A percentile compares a stretch with the other conserved stretches of the same genome.
Conservation (phyloP, 2,113 vertebrate species). For the Ginglymostoma cirratum region DNA sequence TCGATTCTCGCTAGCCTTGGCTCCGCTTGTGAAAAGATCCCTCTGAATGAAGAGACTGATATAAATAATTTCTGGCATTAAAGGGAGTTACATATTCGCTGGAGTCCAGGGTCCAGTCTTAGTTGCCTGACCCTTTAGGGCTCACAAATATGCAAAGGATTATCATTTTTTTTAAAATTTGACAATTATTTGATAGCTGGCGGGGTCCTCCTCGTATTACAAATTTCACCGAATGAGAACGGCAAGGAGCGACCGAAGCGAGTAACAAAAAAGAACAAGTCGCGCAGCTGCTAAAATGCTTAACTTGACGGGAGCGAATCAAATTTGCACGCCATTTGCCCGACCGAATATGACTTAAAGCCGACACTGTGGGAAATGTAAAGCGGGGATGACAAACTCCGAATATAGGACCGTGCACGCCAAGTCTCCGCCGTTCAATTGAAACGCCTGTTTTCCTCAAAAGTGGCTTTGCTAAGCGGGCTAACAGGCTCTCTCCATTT, state of each 20-base stretch:
- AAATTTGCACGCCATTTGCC: background rate
- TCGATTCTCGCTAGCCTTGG: background rate
- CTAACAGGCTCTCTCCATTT: background rate
- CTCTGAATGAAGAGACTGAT: background rate
- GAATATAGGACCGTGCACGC: too few species aligned
- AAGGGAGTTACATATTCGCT: background rate
- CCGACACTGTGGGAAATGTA: background rate
- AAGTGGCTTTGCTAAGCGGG: too few species aligned
- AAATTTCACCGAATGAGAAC: background rate
- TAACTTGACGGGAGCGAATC: background rate
- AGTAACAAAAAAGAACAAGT: background rate
- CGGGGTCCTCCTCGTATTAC: background rate
- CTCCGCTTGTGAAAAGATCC: background rate
- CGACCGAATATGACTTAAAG: background rate
- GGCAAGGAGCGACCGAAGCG: too few species aligned
- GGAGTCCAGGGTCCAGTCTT: background rate
- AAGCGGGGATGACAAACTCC: background rate
- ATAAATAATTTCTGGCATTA: background rate
- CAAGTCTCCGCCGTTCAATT: too few species aligned
- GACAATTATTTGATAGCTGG: background rate
- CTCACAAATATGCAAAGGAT: background rate
- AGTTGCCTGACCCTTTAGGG: background rate
- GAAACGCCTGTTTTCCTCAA: background rate
- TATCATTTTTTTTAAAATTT: background rate
- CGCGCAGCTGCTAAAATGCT: background rate